phyloP scores from a whole-genome alignment of 2,113 vertebrate genomes.

The Odontophorus gujanensis region DNA sequence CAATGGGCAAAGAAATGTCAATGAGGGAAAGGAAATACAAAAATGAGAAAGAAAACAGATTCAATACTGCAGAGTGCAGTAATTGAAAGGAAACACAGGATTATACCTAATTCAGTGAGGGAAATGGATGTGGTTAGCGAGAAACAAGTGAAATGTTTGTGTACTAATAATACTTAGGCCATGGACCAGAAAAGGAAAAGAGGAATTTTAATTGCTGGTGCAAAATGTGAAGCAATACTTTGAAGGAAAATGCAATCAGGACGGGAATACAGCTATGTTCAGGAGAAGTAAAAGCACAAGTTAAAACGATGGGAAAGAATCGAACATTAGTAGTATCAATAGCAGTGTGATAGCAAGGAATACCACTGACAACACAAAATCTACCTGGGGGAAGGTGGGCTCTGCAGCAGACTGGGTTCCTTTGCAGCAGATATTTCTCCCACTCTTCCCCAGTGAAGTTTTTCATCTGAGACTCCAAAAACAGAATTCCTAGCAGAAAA shows the following conservation, averaged over 20 bases:
- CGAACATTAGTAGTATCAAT: background rate
- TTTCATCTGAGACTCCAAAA: background rate
- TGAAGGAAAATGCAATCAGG: background rate
- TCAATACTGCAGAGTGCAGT: background rate
- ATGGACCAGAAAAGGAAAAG: background rate
- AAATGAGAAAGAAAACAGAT: background rate
- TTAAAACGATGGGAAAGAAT: background rate
- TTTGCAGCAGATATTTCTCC: background rate
- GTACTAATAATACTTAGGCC: background rate
- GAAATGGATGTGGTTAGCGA: constrained; percentile 44
- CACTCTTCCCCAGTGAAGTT: background rate
- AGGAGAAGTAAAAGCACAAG: background rate
- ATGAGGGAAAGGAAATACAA: background rate
- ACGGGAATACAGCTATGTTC: fast-evolving
- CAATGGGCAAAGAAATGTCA: background rate
- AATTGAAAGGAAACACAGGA: constrained; percentile 34
- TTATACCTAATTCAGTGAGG: background rate
- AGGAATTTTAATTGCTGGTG: constrained; percentile 17
- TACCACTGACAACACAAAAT: background rate
- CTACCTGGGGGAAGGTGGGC: background rate
- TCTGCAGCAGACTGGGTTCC: background rate
- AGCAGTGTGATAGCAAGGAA: background rate
- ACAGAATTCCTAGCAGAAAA: background rate
- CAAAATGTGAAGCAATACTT: background rate
- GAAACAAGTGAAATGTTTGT: constrained; percentile 41